Percentiles rank a stretch among this genome's conserved stretches.
These are phyloP conservation scores for Tachuris rubrigastra DNA, from an alignment of 2,113 vertebrate species.

Conservation along the genomic window DNA sequence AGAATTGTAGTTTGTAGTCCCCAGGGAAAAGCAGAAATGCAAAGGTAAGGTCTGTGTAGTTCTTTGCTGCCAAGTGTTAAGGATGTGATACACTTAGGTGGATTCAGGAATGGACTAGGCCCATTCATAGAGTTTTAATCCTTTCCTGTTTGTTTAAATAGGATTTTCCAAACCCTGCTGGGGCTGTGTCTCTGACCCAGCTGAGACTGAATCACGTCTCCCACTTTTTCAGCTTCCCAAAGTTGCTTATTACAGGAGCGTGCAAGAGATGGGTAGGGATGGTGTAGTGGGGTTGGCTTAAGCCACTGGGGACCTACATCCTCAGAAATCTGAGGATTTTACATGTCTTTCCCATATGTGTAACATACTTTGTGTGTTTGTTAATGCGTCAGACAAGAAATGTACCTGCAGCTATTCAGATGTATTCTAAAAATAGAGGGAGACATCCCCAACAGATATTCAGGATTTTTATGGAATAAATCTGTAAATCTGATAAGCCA, in stretches of 20 bases:
- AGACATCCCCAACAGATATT: neutral
- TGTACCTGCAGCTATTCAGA: neutral
- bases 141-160: neutral
- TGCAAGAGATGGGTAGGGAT: neutral
- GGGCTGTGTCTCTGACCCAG: neutral
- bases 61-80: neutral
- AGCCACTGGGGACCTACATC: neutral
- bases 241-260: neutral
- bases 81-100: neutral
- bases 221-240: neutral
- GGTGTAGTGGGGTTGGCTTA: neutral
- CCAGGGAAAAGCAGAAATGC: neutral
- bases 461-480: neutral
- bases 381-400: neutral
- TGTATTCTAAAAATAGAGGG: neutral
- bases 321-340: neutral
- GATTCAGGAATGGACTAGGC: neutral
- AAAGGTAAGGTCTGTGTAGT: neutral
- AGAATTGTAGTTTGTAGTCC: neutral
- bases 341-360: neutral
- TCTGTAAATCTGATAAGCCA: conserved; percentile 37
- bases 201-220: accelerated
- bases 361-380: accelerated
- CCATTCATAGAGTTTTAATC: neutral
- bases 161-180: neutral